phyloP scores from a whole-genome alignment of 2,888 invertebrate species.

The Platypus cylindrus region DNA sequence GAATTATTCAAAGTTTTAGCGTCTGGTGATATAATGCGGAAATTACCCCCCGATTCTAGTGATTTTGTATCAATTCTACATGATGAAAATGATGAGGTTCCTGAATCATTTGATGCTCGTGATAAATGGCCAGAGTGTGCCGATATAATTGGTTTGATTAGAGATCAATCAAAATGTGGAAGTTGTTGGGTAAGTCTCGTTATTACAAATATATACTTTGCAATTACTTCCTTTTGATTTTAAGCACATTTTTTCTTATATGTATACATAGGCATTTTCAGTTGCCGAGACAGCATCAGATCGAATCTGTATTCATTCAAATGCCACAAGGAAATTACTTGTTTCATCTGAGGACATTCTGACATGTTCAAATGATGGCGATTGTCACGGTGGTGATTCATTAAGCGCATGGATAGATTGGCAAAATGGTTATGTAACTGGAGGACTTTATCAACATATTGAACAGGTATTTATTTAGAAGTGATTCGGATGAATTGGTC shows the following conservation, averaged over 20 bases:
- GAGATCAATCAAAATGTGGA: constrained; percentile 75
- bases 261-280: constrained; percentile 5
- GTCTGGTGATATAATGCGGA: not conserved
- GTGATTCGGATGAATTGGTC: too few relatives aligned
- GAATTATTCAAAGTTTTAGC: constrained; percentile 5
- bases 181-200: constrained; percentile 61
- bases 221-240: too few relatives aligned
- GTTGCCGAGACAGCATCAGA: constrained; percentile 41
- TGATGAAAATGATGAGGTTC: constrained; percentile 32
- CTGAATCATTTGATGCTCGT: constrained; percentile 65
- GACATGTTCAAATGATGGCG: constrained; percentile 62
- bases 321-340: constrained; percentile 52
- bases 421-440: constrained; percentile 74
- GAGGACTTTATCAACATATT: constrained; percentile 48
- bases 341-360: constrained; percentile 72
- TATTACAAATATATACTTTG: too few relatives aligned
- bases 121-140: constrained; percentile 61
- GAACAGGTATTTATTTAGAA: too few relatives aligned
- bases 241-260: too few relatives aligned
- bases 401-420: constrained; percentile 74
- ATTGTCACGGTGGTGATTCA: constrained; percentile 71
- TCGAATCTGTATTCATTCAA: constrained; percentile 64
- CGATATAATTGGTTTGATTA: constrained; percentile 59
- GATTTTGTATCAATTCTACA: not conserved
- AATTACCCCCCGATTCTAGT: not conserved